Base-by-base conservation (phyloP, 2,888 invertebrate genomes). In the Artemia sinica region DNA sequence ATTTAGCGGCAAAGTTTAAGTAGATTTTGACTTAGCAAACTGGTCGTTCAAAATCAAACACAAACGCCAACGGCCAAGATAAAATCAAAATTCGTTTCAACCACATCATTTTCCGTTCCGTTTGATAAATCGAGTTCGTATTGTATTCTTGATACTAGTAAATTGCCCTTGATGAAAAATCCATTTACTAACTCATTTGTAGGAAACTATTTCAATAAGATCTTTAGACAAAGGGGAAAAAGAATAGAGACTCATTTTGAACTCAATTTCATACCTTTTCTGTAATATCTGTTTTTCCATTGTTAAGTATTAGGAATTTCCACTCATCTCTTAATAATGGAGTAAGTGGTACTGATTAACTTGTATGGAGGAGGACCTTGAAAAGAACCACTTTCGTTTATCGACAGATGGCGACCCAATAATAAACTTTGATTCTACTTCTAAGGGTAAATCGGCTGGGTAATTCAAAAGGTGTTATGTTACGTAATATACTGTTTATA, bases 181-280 rank as follows among this genome's bases (percentile, higher is more conserved):
- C 58, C n/a, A 14, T 58, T 18, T 18, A 58, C 58, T 58, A 58
- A 14, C 58, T 18, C 58, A 58, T 58, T 9, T 58, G 18, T 58
- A n/a, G 18, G 58, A 58, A 58, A 58, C 58, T 18, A 58, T 58
- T 58, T 58, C n/a, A 18, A 18, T 18, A 58, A 58, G 58, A 14
- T 18, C 10, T 58, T 18, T n/a, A 58, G 10, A 58, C 58, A 58
- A 58, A 58, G 18, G 58, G 18, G 18, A 10, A 58, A 18, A 58
- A 58, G 58, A 58, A 58, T 28, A 58, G 58, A 58, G 18, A n/a
- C 58, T 58, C 58, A 58, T 58, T 58, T 58, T 58, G 14, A 14
- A n/a, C 58, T 58, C 58, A 58, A 58, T 58, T 58, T 58, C n/a
- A 18, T 58, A 14, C n/a, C 14, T 14, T 58, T 18, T 58, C 58